Base-by-base conservation (phyloP, 2,888 invertebrate genomes). In the Aporophyla lueneburgensis region DNA sequence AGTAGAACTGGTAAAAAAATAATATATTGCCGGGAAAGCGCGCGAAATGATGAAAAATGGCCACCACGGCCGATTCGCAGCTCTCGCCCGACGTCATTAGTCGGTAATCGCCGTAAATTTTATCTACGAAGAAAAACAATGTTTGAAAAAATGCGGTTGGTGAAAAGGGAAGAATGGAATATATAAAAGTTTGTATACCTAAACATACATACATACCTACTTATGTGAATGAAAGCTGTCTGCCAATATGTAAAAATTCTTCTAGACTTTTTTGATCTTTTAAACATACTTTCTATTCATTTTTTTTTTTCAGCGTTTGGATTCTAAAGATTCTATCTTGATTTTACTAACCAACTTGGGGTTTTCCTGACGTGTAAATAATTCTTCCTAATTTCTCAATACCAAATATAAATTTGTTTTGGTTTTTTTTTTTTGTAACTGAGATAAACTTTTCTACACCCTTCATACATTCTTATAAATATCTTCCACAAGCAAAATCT, bases 41-140 rank as follows among this genome's bases (percentile, higher is more conserved):
- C 91, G 87, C 91, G 93, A 94, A 95, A 96, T 93, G 89, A 94
- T 95, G 93, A 96, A 92, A 94, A 93, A 96, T 95, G 92, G 93
- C 85, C 24, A 74, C 88, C 88, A 87, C 87, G 84, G 81, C 87
- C 91, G 90, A 92, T 92, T 90, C 89, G 87, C 91, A 87, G 86
- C 89, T 88, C 90, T 91, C 91, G 89, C 84, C 90, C 90, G 89
- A 89, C 91, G 93, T 94, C 95, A 95, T 95, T 95, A 95, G 91
- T 84, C 91, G 80, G 88, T 90, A 93, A 90, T 84, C 90, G 81
- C 89, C 90, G 93, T 93, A 94, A 93, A 93, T 92, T 94, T 93
- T 92, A 91, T 92, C 87, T 86, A 73, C 76, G 74, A 82, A 85
- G 86, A 88, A 88, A 90, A 86, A 84, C 77, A 80, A 80, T 80